A percentile compares a stretch with the other conserved stretches of the same genome.
These are phyloP conservation scores for Rhyacophila evoluta DNA, from an alignment of 2,888 invertebrate species.

Conservation along the genomic window DNA sequence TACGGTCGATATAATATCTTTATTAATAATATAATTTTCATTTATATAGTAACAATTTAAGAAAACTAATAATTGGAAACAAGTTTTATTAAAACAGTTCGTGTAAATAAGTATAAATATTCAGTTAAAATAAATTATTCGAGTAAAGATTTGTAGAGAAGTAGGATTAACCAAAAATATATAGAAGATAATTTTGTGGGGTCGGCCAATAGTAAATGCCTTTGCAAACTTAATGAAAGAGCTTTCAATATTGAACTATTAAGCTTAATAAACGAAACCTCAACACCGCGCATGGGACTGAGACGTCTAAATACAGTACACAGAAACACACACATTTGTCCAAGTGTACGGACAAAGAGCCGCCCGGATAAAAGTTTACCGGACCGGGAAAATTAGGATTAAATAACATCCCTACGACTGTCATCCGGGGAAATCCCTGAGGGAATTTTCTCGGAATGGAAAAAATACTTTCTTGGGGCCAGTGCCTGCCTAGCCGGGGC, in stretches of 20 bases:
- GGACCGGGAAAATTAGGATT: conserved; percentile 43
- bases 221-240: not conserved
- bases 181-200: too few relatives aligned
- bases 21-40: too few relatives aligned
- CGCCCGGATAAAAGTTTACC: conserved; percentile 34
- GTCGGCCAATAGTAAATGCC: too few relatives aligned
- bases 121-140: too few relatives aligned
- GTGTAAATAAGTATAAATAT: too few relatives aligned
- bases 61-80: too few relatives aligned
- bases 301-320: not conserved
- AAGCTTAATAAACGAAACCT: not conserved
- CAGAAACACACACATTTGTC: conserved; percentile 9
- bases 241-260: not conserved
- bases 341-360: conserved; percentile 17
- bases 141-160: too few relatives aligned
- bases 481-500: not conserved
- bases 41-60: too few relatives aligned
- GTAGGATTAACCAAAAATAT: too few relatives aligned
- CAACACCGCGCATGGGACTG: not conserved
- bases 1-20: too few relatives aligned
- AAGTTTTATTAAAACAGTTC: too few relatives aligned
- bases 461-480: conserved; percentile 19
- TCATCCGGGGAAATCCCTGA: conserved; percentile 20
- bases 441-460: conserved; percentile 25
- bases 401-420: conserved; percentile 42